Conservation (phyloP, 2,888 invertebrate species). For the Sipha maydis region DNA sequence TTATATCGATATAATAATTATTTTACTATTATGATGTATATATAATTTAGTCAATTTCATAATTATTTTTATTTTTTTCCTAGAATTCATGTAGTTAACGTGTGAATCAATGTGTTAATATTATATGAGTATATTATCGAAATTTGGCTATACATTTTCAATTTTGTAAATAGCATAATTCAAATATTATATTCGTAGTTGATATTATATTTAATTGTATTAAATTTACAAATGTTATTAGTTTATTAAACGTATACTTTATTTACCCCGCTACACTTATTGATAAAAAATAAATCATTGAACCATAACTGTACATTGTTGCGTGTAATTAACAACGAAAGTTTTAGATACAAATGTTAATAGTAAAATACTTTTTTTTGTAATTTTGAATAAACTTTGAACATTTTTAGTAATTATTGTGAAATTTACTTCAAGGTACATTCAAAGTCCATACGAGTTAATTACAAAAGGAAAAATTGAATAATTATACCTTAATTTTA, state of each 20-base stretch:
- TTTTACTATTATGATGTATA: constrained; percentile 30
- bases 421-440: no score
- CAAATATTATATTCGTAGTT: constrained; percentile 38
- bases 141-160: not conserved
- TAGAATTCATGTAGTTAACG: constrained; percentile 7
- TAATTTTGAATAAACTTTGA: no score
- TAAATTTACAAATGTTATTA: not conserved
- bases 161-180: constrained; percentile 42
- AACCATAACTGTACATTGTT: not conserved
- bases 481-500: no score
- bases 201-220: constrained; percentile 15
- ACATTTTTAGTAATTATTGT: no score
- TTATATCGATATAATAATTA: constrained; percentile 26
- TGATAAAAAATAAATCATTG: not conserved
- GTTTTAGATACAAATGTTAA: no score
- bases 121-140: not conserved
- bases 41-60: constrained; percentile 25
- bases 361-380: no score
- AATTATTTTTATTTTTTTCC: constrained; percentile 11
- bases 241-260: constrained; percentile 7
- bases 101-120: constrained; percentile 4
- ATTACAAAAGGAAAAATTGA: no score
- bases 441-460: no score
- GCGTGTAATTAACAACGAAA: no score
- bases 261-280: not conserved